Base-by-base conservation (phyloP, 2,797 vertebrate species). In the Oryzias sinensis region DNA sequence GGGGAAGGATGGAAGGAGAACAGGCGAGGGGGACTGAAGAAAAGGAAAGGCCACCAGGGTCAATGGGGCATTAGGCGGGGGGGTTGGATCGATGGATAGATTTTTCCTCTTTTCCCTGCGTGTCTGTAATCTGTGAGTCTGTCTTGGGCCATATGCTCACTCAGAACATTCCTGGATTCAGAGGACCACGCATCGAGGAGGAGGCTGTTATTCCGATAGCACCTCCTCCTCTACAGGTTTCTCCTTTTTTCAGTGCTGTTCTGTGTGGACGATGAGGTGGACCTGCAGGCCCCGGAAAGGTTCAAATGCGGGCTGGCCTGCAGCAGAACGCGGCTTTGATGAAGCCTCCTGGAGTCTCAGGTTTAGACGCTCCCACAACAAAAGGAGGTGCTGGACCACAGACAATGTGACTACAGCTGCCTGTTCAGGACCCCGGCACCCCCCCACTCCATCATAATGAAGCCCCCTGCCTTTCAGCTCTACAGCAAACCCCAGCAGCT, bases 341-440 rank as follows among this genome's bases (percentile, higher is more conserved):
- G 8, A 33, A 33, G 29, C 29, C 29, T 7, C 6, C 29, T 81
- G 82, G 68, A 76, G 68, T 69, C 72, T 81, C 69, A 63, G 59
- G 69, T 87, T 87, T 74, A 79, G 81, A 74, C 53, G 62, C 62
- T 64, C 65, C 0, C 6, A 65, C 74, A 80, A 81, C 62, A 65
- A 61, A 27, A 56, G 59, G 67, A 82, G 84, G 82, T 84, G 56
- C 78, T 80, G 69, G 74, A 53, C 44, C 42, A 2, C 14, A 27
- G 65, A 80, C 63, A 82, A 76, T 78, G 80, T 79, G 87, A 87
- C 86, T 89, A 83, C 86, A 88, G 89, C 87, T 90, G 88, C 76
- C 80, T 77, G 70, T 84, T 87, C 53, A 84, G 54, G 50, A 54
- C 44, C 58, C 64, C 40, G 5, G 14, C 53, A 18, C 18, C 60